phyloP scores from a whole-genome alignment of 2,797 vertebrate genomes.

The Eulemur rubriventer region DNA sequence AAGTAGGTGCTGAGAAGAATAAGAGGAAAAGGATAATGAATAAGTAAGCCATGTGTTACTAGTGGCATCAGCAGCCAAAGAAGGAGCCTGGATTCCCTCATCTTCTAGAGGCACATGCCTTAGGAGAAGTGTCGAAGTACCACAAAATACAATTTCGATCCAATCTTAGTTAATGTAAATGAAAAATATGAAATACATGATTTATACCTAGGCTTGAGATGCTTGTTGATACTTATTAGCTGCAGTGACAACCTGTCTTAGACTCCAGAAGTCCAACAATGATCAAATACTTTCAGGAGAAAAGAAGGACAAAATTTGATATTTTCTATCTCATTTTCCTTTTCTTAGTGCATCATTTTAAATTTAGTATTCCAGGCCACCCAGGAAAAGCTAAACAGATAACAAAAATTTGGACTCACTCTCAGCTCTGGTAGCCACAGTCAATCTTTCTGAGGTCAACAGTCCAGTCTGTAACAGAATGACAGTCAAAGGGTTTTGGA shows the following conservation, averaged over 20 bases:
- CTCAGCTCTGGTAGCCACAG: neutral
- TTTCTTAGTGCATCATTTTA: constrained; percentile 20
- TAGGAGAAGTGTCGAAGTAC: neutral
- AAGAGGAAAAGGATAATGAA: neutral
- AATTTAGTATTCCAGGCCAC: constrained; percentile 9
- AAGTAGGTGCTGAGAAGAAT: neutral
- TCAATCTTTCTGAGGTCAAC: constrained; percentile 21
- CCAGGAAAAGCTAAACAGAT: neutral
- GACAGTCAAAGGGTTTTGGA: neutral
- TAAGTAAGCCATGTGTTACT: neutral
- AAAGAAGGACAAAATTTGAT: neutral
- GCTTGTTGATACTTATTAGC: constrained; percentile 6
- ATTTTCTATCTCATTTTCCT: neutral
- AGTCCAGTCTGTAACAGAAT: neutral
- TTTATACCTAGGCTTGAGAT: neutral
- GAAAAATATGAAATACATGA: neutral
- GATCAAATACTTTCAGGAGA: neutral
- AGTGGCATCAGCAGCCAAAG: neutral
- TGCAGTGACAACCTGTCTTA: neutral
- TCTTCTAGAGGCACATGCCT: neutral
- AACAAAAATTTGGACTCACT: neutral
- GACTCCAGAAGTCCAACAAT: neutral
- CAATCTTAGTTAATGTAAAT: neutral
- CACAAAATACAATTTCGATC: neutral
- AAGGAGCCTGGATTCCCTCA: neutral